Percentiles rank a stretch among this genome's conserved stretches.
Evolutionary conservation across 1,140 invertebrate species (phyloP).

Genomic region (Diachasmimorpha longicaudata): DNA sequence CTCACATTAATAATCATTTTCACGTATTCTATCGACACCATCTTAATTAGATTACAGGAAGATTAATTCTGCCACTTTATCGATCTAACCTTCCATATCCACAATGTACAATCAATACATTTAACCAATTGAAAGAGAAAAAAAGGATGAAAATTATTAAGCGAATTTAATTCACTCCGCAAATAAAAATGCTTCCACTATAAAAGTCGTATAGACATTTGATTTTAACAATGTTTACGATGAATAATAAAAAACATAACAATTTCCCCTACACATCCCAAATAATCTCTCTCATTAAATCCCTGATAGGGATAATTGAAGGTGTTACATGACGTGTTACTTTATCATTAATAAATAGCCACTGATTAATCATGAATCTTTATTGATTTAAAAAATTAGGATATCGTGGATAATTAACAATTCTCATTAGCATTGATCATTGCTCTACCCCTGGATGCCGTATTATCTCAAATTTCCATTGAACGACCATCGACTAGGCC

Average conservation of each 20-base stretch:
- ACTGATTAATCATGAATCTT: background rate
- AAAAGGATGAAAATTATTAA: background rate
- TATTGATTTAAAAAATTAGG: background rate
- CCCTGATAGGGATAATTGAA: background rate
- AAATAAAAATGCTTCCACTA: background rate
- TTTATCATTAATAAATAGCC: background rate
- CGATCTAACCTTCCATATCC: background rate
- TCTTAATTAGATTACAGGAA: background rate
- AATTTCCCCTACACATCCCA: background rate
- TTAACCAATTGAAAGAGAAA: background rate
- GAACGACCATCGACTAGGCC: background rate
- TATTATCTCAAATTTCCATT: no score
- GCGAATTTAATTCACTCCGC: background rate
- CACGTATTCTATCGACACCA: background rate
- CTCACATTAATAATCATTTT: conserved; percentile 10
- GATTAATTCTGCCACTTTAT: background rate
- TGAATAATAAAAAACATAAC: background rate
- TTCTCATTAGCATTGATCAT: background rate
- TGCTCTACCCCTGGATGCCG: no score
- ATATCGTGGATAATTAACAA: background rate
- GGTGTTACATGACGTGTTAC: background rate
- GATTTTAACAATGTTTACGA: background rate
- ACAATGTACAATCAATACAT: background rate
- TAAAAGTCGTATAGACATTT: background rate
- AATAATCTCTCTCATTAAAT: background rate